These are phyloP conservation scores for Anguilla megastoma DNA, from an alignment of 2,797 vertebrate genomes.

Conservation along the genomic window DNA sequence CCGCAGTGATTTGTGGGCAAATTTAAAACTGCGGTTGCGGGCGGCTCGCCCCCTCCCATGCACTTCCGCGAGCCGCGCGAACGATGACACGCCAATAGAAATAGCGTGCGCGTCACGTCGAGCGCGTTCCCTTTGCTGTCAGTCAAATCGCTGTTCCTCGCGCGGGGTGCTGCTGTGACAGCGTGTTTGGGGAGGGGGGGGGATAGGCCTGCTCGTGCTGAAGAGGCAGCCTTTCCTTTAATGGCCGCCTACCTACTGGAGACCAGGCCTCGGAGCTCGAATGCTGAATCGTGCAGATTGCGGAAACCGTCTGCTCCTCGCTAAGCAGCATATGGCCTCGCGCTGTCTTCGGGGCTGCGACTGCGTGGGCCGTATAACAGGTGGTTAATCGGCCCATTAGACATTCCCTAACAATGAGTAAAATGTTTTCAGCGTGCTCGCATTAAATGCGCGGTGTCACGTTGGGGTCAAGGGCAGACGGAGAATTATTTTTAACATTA, in stretches of 20 bases:
- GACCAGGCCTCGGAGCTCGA: neutral
- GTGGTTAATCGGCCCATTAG: constrained; percentile 37
- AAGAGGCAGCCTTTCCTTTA: neutral
- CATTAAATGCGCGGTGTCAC: neutral
- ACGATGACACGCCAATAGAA: neutral
- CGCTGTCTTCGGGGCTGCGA: constrained; percentile 11
- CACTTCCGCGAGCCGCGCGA: neutral
- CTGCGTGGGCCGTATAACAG: constrained; percentile 20
- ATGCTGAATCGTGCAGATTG: constrained; percentile 2
- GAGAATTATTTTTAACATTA: constrained; percentile 5
- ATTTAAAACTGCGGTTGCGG: constrained; percentile 8
- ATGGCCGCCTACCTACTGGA: neutral
- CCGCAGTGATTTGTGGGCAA: neutral
- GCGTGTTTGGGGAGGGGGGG: neutral
- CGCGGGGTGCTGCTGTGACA: neutral
- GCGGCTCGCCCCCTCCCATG: no score
- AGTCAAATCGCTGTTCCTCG: neutral
- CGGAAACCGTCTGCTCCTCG: neutral
- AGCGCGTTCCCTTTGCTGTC: neutral
- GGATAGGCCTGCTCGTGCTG: neutral
- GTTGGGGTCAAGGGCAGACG: neutral
- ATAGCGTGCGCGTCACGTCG: neutral
- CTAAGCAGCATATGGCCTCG: neutral
- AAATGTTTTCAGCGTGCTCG: neutral
- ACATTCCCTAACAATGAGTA: constrained; percentile 29